Conservation (phyloP, 64 coral and sea anemone species). For the Montipora sp. region DNA sequence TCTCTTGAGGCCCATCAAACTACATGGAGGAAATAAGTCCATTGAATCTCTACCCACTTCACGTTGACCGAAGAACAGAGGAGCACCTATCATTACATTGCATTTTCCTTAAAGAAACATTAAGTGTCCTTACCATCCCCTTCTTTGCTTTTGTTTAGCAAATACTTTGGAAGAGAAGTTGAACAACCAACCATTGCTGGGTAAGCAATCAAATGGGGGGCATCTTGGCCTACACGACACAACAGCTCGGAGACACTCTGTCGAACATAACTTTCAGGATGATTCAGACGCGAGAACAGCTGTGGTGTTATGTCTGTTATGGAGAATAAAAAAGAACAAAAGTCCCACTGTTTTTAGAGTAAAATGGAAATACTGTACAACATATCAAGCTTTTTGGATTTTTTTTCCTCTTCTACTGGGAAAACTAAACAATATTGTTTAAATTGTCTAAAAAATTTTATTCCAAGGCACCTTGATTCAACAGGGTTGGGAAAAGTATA, state of each 20-base stretch:
- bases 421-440: no score
- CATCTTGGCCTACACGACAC: constrained; percentile 95
- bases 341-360: no score
- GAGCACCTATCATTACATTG: no score
- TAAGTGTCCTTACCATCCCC: constrained; percentile 45
- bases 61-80: no score
- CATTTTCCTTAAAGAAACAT: no score
- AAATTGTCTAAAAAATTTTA: no score
- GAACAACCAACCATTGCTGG: constrained; percentile 96
- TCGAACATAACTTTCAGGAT: constrained; percentile 94
- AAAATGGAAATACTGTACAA: no score
- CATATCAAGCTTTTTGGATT: no score
- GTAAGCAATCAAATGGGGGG: constrained; percentile 95
- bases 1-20: no score
- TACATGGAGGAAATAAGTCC: no score
- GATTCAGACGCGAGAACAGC: constrained; percentile 95
- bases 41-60: no score
- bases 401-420: no score
- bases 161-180: constrained; percentile 72
- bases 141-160: constrained; percentile 73
- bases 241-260: constrained; percentile 95
- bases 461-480: not conserved
- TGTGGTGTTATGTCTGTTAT: constrained; percentile 91
- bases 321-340: not conserved
- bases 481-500: not conserved